Evolutionary conservation across 2,888 invertebrate species (phyloP).

Genomic region (Trissoscelio sp.): DNA sequence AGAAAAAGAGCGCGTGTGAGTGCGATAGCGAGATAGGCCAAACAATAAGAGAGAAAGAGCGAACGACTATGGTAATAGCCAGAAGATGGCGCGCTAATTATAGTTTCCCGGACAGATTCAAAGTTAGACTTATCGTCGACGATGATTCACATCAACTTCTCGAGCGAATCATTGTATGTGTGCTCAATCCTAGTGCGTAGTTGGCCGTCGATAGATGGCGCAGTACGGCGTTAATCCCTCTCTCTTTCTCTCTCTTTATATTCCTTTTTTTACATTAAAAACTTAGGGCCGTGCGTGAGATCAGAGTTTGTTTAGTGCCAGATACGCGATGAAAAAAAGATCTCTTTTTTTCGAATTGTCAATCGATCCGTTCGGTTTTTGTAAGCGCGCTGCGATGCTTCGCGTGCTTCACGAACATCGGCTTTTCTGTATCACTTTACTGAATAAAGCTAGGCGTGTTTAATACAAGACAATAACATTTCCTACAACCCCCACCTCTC

Average conservation of each 20-base stretch:
- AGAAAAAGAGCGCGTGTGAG: slow-evolving; percentile 48
- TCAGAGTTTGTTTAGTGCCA: slow-evolving; percentile 42
- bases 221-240: slow-evolving; percentile 17
- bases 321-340: slow-evolving; percentile 15
- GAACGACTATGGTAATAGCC: slow-evolving; percentile 28
- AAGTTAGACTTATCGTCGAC: slow-evolving; percentile 30
- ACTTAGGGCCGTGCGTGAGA: slow-evolving; percentile 30
- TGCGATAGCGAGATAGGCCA: slow-evolving; percentile 22
- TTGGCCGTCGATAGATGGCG: slow-evolving; percentile 21
- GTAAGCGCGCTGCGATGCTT: slow-evolving; percentile 73
- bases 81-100: neutral
- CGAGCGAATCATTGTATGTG: slow-evolving; percentile 48
- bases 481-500: slow-evolving; percentile 47
- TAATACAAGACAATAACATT: slow-evolving; percentile 76
- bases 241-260: slow-evolving; percentile 21
- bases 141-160: slow-evolving; percentile 20
- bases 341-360: slow-evolving; percentile 55
- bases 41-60: slow-evolving; percentile 31
- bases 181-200: slow-evolving; percentile 56
- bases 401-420: slow-evolving; percentile 80
- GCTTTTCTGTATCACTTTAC: slow-evolving; percentile 81
- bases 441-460: slow-evolving; percentile 83
- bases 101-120: neutral
- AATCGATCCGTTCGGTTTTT: slow-evolving; percentile 30
- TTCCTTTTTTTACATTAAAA: slow-evolving; percentile 50